Evolutionary conservation across 2,797 vertebrate species (phyloP).

Genomic region (Aselliscus stoliczkanus): DNA sequence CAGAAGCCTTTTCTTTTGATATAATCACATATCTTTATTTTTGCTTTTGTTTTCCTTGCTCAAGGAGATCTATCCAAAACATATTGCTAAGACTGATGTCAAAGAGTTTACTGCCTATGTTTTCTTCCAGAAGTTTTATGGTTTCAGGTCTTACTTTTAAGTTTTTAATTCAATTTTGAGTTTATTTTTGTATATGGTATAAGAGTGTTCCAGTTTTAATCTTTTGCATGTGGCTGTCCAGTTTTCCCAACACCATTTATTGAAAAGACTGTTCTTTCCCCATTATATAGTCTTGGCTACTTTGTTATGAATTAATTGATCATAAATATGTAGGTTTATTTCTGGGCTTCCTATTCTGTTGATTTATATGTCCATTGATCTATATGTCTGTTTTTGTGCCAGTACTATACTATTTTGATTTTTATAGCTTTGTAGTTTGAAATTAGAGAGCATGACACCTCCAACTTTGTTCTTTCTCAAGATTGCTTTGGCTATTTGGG

Average conservation of each 20-base stretch:
- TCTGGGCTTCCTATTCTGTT: not conserved
- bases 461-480: not conserved
- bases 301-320: no score
- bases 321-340: not conserved
- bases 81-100: not conserved
- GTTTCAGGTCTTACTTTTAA: no score
- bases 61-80: not conserved
- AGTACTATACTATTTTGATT: not conserved
- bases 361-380: not conserved
- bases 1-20: not conserved
- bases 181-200: no score
- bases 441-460: not conserved
- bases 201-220: no score
- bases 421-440: not conserved
- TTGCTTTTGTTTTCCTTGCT: no score
- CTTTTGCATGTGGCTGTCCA: no score
- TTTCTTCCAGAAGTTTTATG: no score
- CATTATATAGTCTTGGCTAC: no score
- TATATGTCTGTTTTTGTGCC: not conserved
- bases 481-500: not conserved
- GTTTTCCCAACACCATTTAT: no score
- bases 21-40: not conserved
- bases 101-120: no score
- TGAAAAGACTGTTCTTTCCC: no score
- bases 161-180: no score